A percentile compares a stretch with the other conserved stretches of the same genome.
These are phyloP conservation scores for Gallinago jamesoni DNA, from an alignment of 2,113 vertebrate species.

Conservation along the genomic window DNA sequence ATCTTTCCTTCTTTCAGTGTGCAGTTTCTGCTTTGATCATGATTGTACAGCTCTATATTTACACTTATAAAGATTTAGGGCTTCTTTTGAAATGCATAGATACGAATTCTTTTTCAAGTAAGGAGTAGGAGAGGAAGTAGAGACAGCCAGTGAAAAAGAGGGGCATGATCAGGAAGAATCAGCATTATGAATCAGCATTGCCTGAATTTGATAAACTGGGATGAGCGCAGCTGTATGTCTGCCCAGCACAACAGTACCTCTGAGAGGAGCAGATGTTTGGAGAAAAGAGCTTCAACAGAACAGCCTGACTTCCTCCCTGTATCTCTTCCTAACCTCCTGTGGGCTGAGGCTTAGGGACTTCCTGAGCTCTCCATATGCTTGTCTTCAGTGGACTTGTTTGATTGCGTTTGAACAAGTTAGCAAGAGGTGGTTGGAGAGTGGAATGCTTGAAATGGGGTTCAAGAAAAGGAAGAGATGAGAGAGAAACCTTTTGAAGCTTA, in stretches of 20 bases:
- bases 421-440: not conserved
- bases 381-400: not conserved
- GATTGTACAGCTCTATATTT: not conserved
- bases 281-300: not conserved
- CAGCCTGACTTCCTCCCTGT: not conserved
- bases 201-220: not conserved
- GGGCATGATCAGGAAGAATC: not conserved
- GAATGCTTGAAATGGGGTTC: not conserved
- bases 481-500: not conserved
- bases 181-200: conserved; percentile 5
- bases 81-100: not conserved
- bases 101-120: not conserved
- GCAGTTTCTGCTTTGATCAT: not conserved
- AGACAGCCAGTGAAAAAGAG: not conserved
- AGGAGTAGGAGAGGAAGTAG: not conserved
- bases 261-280: not conserved
- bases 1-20: not conserved
- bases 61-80: not conserved
- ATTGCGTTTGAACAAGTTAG: not conserved
- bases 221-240: not conserved
- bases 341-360: not conserved
- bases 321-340: not conserved
- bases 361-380: not conserved
- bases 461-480: not conserved
- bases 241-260: not conserved